Evolutionary conservation across 2,888 invertebrate species (phyloP).

Genomic region (Tryphoninae sp.): DNA sequence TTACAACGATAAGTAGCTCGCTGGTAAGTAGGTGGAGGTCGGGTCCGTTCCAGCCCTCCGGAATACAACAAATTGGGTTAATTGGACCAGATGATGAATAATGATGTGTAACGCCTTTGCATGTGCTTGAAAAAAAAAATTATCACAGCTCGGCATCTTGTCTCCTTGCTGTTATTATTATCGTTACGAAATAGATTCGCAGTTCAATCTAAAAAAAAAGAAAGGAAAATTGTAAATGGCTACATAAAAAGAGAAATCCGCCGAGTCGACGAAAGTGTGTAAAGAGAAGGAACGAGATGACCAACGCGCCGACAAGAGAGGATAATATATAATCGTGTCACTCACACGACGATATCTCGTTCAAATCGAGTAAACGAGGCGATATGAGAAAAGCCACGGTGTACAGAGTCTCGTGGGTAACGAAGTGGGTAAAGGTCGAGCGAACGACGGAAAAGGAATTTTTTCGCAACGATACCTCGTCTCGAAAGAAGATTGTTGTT

Average conservation of each 20-base stretch:
- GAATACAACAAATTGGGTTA: conserved; percentile 63
- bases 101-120: conserved; percentile 48
- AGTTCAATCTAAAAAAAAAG: too few relatives aligned
- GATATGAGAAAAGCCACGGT: not conserved
- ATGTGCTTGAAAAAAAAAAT: conserved; percentile 24
- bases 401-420: not conserved
- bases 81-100: conserved; percentile 58
- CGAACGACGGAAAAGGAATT: conserved; percentile 1
- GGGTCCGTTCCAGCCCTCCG: conserved; percentile 55
- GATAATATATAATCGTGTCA: too few relatives aligned
- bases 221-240: too few relatives aligned
- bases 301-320: too few relatives aligned
- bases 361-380: not conserved
- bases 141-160: conserved; percentile 27
- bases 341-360: not conserved
- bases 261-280: too few relatives aligned
- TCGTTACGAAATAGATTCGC: not conserved
- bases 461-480: not conserved
- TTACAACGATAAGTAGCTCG: conserved; percentile 13
- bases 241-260: too few relatives aligned
- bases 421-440: conserved; percentile 65
- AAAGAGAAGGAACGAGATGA: too few relatives aligned
- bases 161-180: conserved; percentile 28
- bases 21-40: conserved; percentile 57
- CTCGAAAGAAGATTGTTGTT: not conserved